phyloP scores from a whole-genome alignment of 2,797 vertebrate species.

The Sebastes melanostomus region DNA sequence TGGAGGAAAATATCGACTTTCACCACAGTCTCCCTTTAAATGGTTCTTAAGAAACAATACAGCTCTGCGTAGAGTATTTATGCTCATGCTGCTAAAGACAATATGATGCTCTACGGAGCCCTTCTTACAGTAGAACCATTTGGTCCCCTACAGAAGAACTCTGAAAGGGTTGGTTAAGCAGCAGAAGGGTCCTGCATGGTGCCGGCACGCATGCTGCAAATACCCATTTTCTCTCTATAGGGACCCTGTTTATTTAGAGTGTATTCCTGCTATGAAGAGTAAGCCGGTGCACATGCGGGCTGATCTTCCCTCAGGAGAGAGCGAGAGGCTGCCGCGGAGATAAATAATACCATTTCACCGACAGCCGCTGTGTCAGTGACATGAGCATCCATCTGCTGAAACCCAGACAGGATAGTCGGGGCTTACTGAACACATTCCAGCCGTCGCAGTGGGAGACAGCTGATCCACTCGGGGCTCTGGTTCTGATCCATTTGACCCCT shows the following conservation, averaged over 20 bases:
- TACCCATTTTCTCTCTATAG: neutral
- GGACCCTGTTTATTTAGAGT: conserved; percentile 38
- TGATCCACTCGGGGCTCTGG: conserved; percentile 59
- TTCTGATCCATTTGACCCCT: conserved; percentile 62
- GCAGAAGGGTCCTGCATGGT: neutral
- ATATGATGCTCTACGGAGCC: no score
- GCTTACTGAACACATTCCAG: conserved; percentile 61
- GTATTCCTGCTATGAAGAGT: conserved; percentile 33
- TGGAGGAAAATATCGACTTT: no score
- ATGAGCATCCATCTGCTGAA: conserved; percentile 53
- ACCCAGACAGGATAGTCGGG: conserved; percentile 40
- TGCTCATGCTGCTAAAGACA: no score
- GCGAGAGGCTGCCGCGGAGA: conserved; percentile 42
- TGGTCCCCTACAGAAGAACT: no score
- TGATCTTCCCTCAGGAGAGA: conserved; percentile 45
- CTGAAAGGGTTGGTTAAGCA: neutral
- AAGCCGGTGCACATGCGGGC: conserved; percentile 41
- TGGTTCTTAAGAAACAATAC: no score
- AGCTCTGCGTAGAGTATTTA: no score
- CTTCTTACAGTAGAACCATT: no score
- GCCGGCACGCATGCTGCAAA: neutral
- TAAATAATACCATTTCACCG: conserved; percentile 59
- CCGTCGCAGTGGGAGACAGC: conserved; percentile 48
- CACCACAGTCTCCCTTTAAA: no score
- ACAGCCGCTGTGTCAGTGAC: conserved; percentile 58